Conservation (phyloP, 2,797 vertebrate genomes). For the Mastacembelus armatus region DNA sequence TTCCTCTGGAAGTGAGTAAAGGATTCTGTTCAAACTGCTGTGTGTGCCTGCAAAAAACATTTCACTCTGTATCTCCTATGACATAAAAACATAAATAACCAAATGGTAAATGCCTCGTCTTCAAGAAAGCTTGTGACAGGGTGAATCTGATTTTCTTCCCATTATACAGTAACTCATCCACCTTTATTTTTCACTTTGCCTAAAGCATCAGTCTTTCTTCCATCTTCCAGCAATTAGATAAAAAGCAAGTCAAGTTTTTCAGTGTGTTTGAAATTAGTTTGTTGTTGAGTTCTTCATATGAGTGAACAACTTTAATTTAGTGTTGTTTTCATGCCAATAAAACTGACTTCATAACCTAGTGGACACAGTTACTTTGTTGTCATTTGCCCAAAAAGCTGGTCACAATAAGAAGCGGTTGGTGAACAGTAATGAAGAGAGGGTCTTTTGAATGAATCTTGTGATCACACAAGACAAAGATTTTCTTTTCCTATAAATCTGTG, state of each 20-base stretch:
- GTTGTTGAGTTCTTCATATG: conserved; percentile 12
- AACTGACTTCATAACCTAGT: conserved; percentile 11
- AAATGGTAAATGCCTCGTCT: not conserved
- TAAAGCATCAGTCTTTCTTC: conserved; percentile 7
- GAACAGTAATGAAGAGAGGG: too few relatives aligned
- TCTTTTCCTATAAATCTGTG: conserved; percentile 25
- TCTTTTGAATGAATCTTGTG: conserved; percentile 22
- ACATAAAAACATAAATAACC: not conserved
- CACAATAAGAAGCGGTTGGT: conserved; percentile 32
- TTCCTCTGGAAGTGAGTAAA: conserved; percentile 6
- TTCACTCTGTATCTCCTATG: not conserved
- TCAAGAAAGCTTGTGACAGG: not conserved
- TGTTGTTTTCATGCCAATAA: conserved; percentile 16
- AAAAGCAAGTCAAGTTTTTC: conserved; percentile 24
- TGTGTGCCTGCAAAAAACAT: not conserved
- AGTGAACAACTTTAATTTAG: conserved; percentile 14
- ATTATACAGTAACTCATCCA: not conserved
- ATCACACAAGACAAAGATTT: conserved; percentile 33
- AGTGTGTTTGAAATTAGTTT: too few relatives aligned
- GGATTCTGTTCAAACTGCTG: conserved; percentile 1
- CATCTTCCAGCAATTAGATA: conserved; percentile 17
- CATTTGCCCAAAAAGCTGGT: conserved; percentile 17
- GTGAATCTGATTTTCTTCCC: not conserved
- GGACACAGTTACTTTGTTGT: too few relatives aligned
- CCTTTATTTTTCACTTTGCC: conserved; percentile 21